phyloP scores from a whole-genome alignment of 2,888 invertebrate species.

The Poecilobothrus nobilitatus region DNA sequence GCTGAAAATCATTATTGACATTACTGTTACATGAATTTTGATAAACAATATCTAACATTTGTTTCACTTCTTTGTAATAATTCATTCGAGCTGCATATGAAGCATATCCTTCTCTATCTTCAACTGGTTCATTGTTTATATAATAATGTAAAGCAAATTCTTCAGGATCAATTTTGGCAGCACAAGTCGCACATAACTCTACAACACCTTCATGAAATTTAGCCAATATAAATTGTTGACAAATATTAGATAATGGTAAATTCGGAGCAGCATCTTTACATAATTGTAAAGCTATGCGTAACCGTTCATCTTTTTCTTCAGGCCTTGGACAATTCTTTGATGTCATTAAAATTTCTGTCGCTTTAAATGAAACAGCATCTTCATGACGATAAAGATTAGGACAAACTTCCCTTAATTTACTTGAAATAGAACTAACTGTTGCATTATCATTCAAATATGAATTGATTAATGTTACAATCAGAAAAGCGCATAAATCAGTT shows the following conservation, averaged over 20 bases:
- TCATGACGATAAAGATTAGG: constrained; percentile 89
- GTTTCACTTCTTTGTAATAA: constrained; percentile 78
- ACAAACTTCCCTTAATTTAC: constrained; percentile 78
- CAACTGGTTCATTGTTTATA: constrained; percentile 69
- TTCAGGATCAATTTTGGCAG: constrained; percentile 79
- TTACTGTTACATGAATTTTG: constrained; percentile 32
- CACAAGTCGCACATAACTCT: constrained; percentile 77
- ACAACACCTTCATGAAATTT: constrained; percentile 84
- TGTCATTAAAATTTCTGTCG: constrained; percentile 79
- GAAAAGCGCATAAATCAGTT: constrained; percentile 55
- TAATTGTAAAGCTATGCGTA: constrained; percentile 69
- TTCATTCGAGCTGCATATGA: constrained; percentile 72
- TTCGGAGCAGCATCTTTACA: constrained; percentile 85
- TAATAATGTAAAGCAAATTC: constrained; percentile 82
- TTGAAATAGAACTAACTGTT: constrained; percentile 84
- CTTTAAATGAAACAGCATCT: constrained; percentile 93
- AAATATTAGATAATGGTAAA: constrained; percentile 74
- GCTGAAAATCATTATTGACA: constrained; percentile 31
- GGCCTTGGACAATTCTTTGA: constrained; percentile 66
- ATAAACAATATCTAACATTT: constrained; percentile 57
- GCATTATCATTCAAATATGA: constrained; percentile 93
- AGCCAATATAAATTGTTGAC: constrained; percentile 70
- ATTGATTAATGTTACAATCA: constrained; percentile 79
- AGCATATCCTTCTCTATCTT: constrained; percentile 74
- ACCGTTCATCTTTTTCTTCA: constrained; percentile 66